Evolutionary conservation across 2,888 invertebrate species (phyloP).

Genomic region (Pristionchus japonicus): DNA sequence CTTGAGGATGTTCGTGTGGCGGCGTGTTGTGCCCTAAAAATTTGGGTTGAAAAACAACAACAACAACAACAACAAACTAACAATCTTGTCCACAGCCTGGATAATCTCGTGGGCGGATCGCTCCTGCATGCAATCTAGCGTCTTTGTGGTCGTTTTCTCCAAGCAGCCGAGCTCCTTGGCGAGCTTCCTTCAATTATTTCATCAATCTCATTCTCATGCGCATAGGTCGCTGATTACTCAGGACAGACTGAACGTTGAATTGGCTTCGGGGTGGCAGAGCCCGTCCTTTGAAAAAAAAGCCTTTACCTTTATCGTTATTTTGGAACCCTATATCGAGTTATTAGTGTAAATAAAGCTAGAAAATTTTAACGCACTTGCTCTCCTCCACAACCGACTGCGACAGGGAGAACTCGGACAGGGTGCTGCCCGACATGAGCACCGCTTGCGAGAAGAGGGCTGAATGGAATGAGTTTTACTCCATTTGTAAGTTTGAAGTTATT

Average conservation of each 20-base stretch:
- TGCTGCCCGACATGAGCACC: constrained; percentile 63
- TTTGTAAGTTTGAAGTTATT: not conserved
- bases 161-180: constrained; percentile 44
- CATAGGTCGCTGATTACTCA: no score
- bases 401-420: constrained; percentile 60
- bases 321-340: no score
- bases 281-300: no score
- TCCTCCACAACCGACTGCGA: constrained; percentile 51
- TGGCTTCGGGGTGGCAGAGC: no score
- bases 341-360: no score
- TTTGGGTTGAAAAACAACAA: no score
- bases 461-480: not conserved
- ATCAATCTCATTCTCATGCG: no score
- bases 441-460: constrained; percentile 63
- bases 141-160: constrained; percentile 39
- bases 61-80: constrained; percentile 48
- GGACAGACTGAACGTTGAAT: no score
- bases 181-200: constrained; percentile 31
- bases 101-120: constrained; percentile 59
- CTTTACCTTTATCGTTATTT: no score
- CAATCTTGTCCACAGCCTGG: constrained; percentile 62
- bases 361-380: not conserved
- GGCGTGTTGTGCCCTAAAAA: constrained; percentile 44
- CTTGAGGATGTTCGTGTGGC: constrained; percentile 42
- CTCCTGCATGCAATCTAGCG: constrained; percentile 61